phyloP scores from a whole-genome alignment of 2,888 invertebrate genomes.

The Trachelus troglodyta region DNA sequence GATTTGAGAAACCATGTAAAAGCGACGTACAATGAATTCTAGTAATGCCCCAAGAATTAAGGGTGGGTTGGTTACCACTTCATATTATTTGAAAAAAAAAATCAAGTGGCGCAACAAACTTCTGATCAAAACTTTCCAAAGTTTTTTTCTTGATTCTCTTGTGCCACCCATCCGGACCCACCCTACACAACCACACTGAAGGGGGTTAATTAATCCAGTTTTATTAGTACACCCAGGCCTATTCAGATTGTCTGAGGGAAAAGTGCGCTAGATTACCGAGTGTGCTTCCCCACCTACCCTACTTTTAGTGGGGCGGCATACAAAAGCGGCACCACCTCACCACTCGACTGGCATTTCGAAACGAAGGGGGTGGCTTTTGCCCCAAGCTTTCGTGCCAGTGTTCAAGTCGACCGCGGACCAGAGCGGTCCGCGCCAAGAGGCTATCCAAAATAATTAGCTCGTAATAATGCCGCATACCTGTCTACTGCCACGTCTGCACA shows the following conservation, averaged over 20 bases:
- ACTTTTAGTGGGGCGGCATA: neutral
- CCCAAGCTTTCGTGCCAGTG: neutral
- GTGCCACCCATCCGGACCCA: neutral
- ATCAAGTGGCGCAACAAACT: neutral
- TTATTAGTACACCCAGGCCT: conserved; percentile 40
- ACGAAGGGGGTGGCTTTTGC: neutral
- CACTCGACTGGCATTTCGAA: conserved; percentile 1
- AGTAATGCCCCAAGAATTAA: neutral
- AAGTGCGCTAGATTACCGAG: conserved; percentile 6
- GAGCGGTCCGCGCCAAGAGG: conserved; percentile 17
- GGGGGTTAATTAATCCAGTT: conserved; percentile 51
- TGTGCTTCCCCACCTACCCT: neutral
- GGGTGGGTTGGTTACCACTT: neutral
- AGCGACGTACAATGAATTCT: neutral
- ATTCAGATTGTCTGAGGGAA: neutral
- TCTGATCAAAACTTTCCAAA: neutral
- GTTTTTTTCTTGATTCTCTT: neutral
- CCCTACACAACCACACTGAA: neutral
- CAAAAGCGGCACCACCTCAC: conserved; percentile 16
- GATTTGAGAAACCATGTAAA: neutral
- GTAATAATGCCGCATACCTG: conserved; percentile 17
- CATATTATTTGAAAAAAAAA: neutral
- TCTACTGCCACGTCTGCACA: neutral
- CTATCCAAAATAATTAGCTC: conserved; percentile 37
- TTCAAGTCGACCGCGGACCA: conserved; percentile 2